Base-by-base conservation (phyloP, 92 coral and sea anemone genomes). In the Paramuricea clavata region DNA sequence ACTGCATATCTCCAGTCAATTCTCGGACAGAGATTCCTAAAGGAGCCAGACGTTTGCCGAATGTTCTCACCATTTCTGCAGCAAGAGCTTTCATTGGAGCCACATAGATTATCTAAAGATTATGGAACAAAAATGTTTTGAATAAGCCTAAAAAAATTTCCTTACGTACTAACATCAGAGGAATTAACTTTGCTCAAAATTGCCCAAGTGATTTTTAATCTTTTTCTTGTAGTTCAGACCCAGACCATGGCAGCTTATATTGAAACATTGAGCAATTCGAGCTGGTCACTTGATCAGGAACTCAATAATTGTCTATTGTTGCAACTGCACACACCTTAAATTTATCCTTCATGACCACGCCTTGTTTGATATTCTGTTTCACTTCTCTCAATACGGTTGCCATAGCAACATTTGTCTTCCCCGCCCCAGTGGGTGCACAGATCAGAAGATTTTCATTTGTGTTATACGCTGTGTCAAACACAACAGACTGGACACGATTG, bases 21-120 rank as follows among this genome's bases (percentile, higher is more conserved):
- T 97, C 99, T 31, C 93, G 93, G 15, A 97, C 99, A 60, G 94
- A 28, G 62, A 97, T 88, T 11, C 99, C 99, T 27, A 97, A 89
- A 0, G 95, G 89, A n/a, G 98, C 93, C 62, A 97, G 87, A 15
- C 98, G 92, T 74, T 77, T 89, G 36, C 99, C 98, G 76, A 97
- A 97, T 49, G 95, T 97, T 27, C 97, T 95, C 50, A 97, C 99
- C 99, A 97, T 97, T 76, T 97, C 99, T 36, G 99, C 99, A 9
- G 99, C 99, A 26, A 97, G 89, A 11, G 99, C 99, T 74, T 97
- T 97, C 99, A 97, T 97, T 10, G 99, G 99, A 12, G 99, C 99
- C 59, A 97, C 99, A 54, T 97, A 97, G 10, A 97, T 92, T 28
- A 97, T 92, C 99, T 97, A 67, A 60, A 31, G 23, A 19, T 41